Evolutionary conservation across 2,797 vertebrate species (phyloP), one percentile per base, ranked within the genome.

Genomic region (Enteromius afrohamiltoni): DNA sequence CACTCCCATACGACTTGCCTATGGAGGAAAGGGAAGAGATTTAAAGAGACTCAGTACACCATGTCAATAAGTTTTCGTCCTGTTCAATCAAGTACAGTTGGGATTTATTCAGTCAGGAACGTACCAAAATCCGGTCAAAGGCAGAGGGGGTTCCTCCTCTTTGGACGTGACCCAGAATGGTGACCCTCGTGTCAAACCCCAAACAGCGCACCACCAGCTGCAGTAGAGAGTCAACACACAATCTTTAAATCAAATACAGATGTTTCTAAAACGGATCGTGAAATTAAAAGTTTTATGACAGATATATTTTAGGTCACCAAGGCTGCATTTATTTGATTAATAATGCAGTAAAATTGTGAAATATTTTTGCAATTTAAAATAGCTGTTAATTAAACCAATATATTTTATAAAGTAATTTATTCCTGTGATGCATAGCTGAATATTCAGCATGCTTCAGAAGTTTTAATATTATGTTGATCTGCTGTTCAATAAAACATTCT

Each of bases 1-100:
- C 21, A 98, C 96, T 0, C 97, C 97, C 97, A 98, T 98, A 85
- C 97, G 94, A 92, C 97, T 98, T 64, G 94, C 96, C 97, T 98
- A 88, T 2, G 60, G 17, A 75, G 37, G 60, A 37, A 10, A 37
- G 55, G 31, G 51, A 9, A 82, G 21, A 77, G 34, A 77, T 3
- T 23, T 42, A 77, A 40, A 14, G n/a, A 16, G 14, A 67, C 14
- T 45, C 0, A 69, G 40, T 45, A 4, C 58, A 31, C 37, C 31
- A 64, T 53, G 62, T 34, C 31, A 53, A 53, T 34, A 29, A 1
- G 4, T 13, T 21, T 73, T 51, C 4, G 21, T 75, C 2, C 11
- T 34, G 19, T 14, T 23, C 11, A 75, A 34, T 53, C 1, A 75
- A 6, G n/a, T 16, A 40, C 37, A 62, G 19, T 67, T 26, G 23